Base-by-base conservation (phyloP, 2,113 vertebrate species). In the Scomber scombrus region DNA sequence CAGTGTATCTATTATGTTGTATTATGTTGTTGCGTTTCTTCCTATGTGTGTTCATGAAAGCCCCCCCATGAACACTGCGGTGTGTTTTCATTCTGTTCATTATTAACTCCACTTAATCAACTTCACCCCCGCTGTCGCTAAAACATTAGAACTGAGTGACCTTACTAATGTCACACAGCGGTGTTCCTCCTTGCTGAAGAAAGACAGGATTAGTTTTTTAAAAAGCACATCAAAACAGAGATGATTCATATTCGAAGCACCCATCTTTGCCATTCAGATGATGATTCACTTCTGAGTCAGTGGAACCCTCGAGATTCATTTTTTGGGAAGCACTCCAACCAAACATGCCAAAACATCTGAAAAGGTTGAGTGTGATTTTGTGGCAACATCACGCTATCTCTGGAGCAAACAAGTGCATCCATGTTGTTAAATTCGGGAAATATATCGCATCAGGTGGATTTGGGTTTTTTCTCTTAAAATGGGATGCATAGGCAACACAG, bases 251-350 rank as follows among this genome's bases (percentile, higher is more conserved):
- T 66, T 54, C 26, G 58, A 71, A 88, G 61, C 67, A 57, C 26
- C 58, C 45, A 65, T 85, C 40, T 68, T 73, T 77, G 81, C 83
- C 43, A 71, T 83, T 76, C 62, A 58, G 26, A 75, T 45, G 75
- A 82, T 85, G 78, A 86, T 40, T 91, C 67, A 78, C 73, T 63
- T 89, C 81, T 88, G 91, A 92, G 89, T 90, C 88, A 89, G 89
- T 19, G 21, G 75, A 75, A 43, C 12, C 31, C 58, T 46, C 7
- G 3, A 55, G 50, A 26, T 68, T 47, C n/a, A 68, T 71, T 71
- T 26, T 26, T 26, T 64, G 67, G 65, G 60, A 55, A 75, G 26
- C 23, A 67, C 18, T 74, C 10, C 19, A 74, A 57, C 45, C 23
- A 51, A 75, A 70, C 49, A 46, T 40, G 56, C 51, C 18, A 1